Conservation (phyloP, 1,140 invertebrate genomes). For the Sitophilus oryzae region DNA sequence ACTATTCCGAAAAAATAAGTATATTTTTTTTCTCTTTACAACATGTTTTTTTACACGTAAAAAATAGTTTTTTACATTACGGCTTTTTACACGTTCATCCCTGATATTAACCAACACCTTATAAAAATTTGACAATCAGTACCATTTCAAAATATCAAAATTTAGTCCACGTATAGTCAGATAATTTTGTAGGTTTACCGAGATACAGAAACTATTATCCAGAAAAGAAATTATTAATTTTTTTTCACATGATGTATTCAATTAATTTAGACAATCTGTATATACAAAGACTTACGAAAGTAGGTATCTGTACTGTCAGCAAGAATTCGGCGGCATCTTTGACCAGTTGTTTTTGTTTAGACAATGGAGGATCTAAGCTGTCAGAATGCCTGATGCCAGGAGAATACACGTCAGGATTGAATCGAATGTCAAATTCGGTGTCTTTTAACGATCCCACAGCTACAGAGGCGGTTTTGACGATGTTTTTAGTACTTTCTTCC, state of each 20-base stretch:
- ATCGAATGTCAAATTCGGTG: constrained; percentile 92
- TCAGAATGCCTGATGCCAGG: constrained; percentile 83
- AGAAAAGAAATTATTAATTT: too few species aligned
- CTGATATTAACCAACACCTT: too few species aligned
- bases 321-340: constrained; percentile 95
- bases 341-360: constrained; percentile 81
- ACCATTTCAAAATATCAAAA: too few species aligned
- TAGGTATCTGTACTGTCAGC: constrained; percentile 86
- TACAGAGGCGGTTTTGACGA: constrained; percentile 80
- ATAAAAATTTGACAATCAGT: background rate
- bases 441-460: constrained; percentile 91
- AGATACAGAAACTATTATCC: too few species aligned
- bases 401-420: constrained; percentile 98
- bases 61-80: too few species aligned
- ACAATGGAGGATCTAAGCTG: constrained; percentile 57
- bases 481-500: constrained; percentile 81
- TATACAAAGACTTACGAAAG: constrained; percentile 87
- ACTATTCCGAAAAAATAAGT: background rate
- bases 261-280: too few species aligned
- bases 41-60: background rate
- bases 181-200: too few species aligned
- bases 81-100: too few species aligned
- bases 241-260: too few species aligned
- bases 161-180: too few species aligned
- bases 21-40: background rate